Evolutionary conservation across 2,888 invertebrate genomes (phyloP).

Genomic region (Phengaris arion): DNA sequence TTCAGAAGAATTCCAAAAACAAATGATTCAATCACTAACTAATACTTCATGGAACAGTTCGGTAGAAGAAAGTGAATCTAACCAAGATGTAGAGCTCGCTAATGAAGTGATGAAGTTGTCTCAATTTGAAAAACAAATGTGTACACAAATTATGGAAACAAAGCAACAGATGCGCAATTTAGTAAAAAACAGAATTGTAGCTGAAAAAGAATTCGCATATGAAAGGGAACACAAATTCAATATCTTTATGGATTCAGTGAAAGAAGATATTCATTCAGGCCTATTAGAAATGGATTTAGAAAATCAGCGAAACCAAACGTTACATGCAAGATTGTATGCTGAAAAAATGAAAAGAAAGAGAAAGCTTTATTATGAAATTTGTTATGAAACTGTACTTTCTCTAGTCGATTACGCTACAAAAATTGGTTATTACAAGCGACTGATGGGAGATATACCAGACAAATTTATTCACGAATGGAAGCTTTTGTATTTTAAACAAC

Average conservation of each 20-base stretch:
- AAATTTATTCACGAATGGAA: constrained; percentile 79
- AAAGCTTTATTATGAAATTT: constrained; percentile 70
- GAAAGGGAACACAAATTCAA: constrained; percentile 73
- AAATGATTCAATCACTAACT: constrained; percentile 72
- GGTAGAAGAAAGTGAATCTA: constrained; percentile 72
- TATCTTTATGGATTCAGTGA: constrained; percentile 64
- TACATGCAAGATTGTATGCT: constrained; percentile 76
- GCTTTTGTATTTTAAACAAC: constrained; percentile 73
- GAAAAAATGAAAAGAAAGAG: constrained; percentile 74
- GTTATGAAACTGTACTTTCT: constrained; percentile 74
- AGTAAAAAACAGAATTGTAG: constrained; percentile 71
- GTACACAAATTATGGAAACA: constrained; percentile 81
- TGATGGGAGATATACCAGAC: constrained; percentile 67
- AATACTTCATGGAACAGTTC: constrained; percentile 76
- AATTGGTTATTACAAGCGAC: constrained; percentile 69
- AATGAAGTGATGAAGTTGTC: constrained; percentile 81
- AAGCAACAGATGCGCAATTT: constrained; percentile 79
- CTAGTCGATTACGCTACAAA: constrained; percentile 77
- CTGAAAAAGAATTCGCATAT: constrained; percentile 71
- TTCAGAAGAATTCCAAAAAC: constrained; percentile 69
- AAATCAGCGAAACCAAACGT: constrained; percentile 68
- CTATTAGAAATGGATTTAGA: constrained; percentile 76
- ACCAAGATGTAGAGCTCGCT: constrained; percentile 72
- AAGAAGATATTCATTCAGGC: constrained; percentile 67
- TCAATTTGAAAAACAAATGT: constrained; percentile 83